A percentile compares a stretch with the other conserved stretches of the same genome.
phyloP scores from a whole-genome alignment of 2,888 invertebrate genomes.

The Mystacides longicornis region DNA sequence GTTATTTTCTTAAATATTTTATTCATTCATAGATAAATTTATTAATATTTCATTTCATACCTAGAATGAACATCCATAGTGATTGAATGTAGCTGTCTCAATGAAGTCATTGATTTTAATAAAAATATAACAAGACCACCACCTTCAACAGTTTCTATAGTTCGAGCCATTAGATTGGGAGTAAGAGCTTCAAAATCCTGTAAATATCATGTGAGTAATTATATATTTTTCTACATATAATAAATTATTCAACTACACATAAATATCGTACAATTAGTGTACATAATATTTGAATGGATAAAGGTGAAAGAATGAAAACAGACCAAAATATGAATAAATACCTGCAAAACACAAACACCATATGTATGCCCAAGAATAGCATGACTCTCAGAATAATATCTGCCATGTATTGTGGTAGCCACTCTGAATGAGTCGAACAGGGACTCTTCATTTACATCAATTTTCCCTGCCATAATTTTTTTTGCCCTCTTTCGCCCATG shows the following conservation, averaged over 20 bases:
- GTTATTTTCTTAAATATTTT: no score
- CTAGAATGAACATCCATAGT: slow-evolving; percentile 98
- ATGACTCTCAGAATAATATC: slow-evolving; percentile 96
- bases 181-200: slow-evolving; percentile 97
- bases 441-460: slow-evolving; percentile 89
- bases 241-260: slow-evolving; percentile 2
- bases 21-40: not conserved
- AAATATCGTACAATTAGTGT: not conserved
- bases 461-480: slow-evolving; percentile 81
- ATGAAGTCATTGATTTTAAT: slow-evolving; percentile 74
- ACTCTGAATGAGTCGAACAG: slow-evolving; percentile 94
- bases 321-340: slow-evolving; percentile 30
- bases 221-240: not conserved
- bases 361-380: slow-evolving; percentile 96
- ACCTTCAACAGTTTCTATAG: slow-evolving; percentile 97
- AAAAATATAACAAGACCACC: slow-evolving; percentile 89
- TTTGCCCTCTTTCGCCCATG: slow-evolving; percentile 92
- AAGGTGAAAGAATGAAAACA: no score
- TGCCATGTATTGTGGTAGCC: slow-evolving; percentile 92
- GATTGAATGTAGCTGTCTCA: slow-evolving; percentile 92
- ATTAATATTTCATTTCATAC: slow-evolving; percentile 29
- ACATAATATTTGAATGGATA: not conserved
- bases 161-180: slow-evolving; percentile 92
- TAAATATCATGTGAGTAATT: slow-evolving; percentile 15
- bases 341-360: slow-evolving; percentile 91